Evolutionary conservation across 30 jellyfish, hydroid and myxozoan genomes (phyloP).

Genomic region (Hydractinia echinata): DNA sequence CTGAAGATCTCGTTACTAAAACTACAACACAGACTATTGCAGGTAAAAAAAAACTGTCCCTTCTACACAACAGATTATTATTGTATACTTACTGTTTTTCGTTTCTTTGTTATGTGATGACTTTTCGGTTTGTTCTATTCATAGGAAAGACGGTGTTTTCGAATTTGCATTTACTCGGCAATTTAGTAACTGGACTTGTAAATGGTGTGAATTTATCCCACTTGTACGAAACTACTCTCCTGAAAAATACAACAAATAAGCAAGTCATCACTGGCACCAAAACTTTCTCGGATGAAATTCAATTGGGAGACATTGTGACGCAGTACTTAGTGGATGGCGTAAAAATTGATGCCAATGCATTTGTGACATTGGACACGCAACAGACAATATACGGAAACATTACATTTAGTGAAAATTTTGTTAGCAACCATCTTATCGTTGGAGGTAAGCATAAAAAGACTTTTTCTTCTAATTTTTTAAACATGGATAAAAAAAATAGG

Average conservation of each 20-base stretch:
- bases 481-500: too few species aligned
- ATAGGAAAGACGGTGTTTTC: background rate
- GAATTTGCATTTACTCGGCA: background rate
- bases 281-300: conserved; percentile 14
- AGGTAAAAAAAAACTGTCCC: conserved; percentile 34
- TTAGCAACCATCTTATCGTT: background rate
- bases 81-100: too few species aligned
- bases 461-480: background rate
- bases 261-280: conserved; percentile 53
- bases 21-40: conserved; percentile 41
- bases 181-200: background rate
- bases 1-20: conserved; percentile 29
- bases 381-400: conserved; percentile 35
- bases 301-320: conserved; percentile 6
- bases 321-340: conserved; percentile 42
- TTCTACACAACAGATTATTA: too few species aligned
- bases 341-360: background rate
- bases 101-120: background rate
- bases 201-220: conserved; percentile 1
- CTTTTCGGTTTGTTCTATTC: background rate
- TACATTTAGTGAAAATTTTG: conserved; percentile 10
- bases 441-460: background rate
- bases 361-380: conserved; percentile 42
- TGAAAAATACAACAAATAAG: background rate
- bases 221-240: conserved; percentile 25